Evolutionary conservation across 1,140 invertebrate genomes (phyloP).

Genomic region (Spodoptera frugiperda): DNA sequence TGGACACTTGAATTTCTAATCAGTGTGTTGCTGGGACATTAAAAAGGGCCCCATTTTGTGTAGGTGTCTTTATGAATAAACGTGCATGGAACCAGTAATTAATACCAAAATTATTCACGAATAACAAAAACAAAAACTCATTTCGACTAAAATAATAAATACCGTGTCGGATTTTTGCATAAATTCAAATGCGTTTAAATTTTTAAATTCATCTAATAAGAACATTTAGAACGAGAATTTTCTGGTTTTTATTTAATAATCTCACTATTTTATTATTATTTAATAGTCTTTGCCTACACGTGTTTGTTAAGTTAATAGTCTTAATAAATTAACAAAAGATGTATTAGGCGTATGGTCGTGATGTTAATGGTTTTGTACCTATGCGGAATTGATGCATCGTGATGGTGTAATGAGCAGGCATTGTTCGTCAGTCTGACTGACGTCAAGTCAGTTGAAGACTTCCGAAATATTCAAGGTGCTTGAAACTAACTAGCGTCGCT

Average conservation of each 20-base stretch:
- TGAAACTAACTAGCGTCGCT: background rate
- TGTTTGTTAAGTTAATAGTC: constrained; percentile 13
- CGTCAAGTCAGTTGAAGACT: constrained; percentile 43
- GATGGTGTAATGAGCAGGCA: constrained; percentile 74
- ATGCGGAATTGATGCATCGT: constrained; percentile 76
- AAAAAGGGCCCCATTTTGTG: background rate
- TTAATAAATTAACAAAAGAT: constrained; percentile 27
- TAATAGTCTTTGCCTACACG: background rate
- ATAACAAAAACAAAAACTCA: background rate
- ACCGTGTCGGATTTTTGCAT: no score
- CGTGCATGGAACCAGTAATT: background rate
- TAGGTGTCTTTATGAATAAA: background rate
- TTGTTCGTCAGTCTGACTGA: constrained; percentile 52
- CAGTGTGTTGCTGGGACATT: background rate
- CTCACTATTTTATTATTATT: no score
- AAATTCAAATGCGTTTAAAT: no score
- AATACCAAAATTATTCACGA: constrained; percentile 2
- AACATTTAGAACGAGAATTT: no score
- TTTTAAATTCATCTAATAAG: no score
- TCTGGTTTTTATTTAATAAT: no score
- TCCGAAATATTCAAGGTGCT: constrained; percentile 49
- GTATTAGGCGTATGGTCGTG: constrained; percentile 57
- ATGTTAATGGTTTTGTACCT: constrained; percentile 66
- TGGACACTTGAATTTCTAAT: constrained; percentile 19
- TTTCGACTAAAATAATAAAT: no score